Evolutionary conservation across 2,797 vertebrate genomes (phyloP).

Genomic region (Hippoglossus hippoglossus): DNA sequence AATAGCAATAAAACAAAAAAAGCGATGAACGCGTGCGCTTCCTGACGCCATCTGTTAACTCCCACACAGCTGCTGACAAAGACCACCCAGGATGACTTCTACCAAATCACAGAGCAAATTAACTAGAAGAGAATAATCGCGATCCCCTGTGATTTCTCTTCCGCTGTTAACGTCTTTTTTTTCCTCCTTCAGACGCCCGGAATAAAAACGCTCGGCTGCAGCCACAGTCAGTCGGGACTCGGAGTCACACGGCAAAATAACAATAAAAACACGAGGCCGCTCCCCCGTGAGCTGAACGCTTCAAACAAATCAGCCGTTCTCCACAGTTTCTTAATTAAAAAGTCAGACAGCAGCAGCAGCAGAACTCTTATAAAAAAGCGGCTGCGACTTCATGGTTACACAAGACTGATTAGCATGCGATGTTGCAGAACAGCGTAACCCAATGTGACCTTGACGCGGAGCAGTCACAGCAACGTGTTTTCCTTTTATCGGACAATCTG

Average conservation of each 20-base stretch:
- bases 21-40: slow-evolving; percentile 38
- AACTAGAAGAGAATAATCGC: slow-evolving; percentile 49
- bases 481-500: no score
- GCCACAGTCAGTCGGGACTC: slow-evolving; percentile 6
- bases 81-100: slow-evolving; percentile 50
- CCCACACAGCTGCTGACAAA: slow-evolving; percentile 69
- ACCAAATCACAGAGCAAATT: slow-evolving; percentile 69
- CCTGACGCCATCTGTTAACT: slow-evolving; percentile 49
- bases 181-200: slow-evolving; percentile 35
- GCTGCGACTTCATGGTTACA: neutral
- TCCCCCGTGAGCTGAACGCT: slow-evolving; percentile 23
- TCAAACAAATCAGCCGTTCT: slow-evolving; percentile 49
- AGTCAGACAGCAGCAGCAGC: slow-evolving; percentile 12
- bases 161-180: slow-evolving; percentile 17
- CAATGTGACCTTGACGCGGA: neutral
- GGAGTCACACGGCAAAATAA: slow-evolving; percentile 22
- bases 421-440: neutral
- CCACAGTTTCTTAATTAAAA: slow-evolving; percentile 54
- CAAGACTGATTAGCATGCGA: neutral
- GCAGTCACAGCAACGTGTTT: no score
- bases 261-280: slow-evolving; percentile 32
- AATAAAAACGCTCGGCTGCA: slow-evolving; percentile 32
- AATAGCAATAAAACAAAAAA: slow-evolving; percentile 57
- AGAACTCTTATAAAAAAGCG: neutral
- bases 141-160: slow-evolving; percentile 45